These are phyloP conservation scores for Verasper variegatus DNA, from an alignment of 2,113 vertebrate species.

Conservation along the genomic window DNA sequence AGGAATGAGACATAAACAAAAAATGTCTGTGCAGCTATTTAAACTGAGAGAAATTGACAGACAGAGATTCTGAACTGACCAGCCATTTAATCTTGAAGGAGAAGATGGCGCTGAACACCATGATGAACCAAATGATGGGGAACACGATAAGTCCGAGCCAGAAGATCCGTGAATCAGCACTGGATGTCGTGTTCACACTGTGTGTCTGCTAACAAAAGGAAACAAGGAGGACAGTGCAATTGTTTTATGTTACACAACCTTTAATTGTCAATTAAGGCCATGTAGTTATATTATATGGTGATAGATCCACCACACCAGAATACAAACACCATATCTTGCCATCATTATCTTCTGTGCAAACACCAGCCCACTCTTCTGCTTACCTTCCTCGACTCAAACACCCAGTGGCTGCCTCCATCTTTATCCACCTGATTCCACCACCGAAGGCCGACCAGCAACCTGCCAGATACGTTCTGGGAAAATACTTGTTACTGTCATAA, in stretches of 20 bases:
- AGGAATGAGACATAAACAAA: background rate
- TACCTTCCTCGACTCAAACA: conserved; percentile 94
- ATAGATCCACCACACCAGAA: background rate
- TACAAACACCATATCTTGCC: no score
- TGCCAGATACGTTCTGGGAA: conserved; percentile 91
- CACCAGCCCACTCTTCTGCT: background rate
- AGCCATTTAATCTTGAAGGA: conserved; percentile 87
- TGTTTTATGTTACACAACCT: conserved; percentile 9
- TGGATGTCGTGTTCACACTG: conserved; percentile 75
- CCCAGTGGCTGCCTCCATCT: conserved; percentile 92
- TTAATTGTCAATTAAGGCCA: conserved; percentile 12
- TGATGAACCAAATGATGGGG: conserved; percentile 79
- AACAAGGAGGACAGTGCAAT: conserved; percentile 18
- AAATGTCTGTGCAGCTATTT: background rate
- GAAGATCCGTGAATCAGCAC: conserved; percentile 92
- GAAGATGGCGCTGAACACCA: conserved; percentile 80
- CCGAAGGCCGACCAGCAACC: conserved; percentile 93
- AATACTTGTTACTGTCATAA: background rate
- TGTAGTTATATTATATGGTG: conserved; percentile 26
- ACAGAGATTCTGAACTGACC: conserved; percentile 73
- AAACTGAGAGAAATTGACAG: background rate
- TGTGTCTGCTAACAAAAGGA: conserved; percentile 51
- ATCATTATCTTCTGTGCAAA: background rate
- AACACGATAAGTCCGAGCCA: conserved; percentile 91
- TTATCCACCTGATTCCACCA: conserved; percentile 99